Evolutionary conservation across 2,113 vertebrate species (phyloP), one percentile per base, ranked within the genome.

Genomic region (Tylochromis polylepis): DNA sequence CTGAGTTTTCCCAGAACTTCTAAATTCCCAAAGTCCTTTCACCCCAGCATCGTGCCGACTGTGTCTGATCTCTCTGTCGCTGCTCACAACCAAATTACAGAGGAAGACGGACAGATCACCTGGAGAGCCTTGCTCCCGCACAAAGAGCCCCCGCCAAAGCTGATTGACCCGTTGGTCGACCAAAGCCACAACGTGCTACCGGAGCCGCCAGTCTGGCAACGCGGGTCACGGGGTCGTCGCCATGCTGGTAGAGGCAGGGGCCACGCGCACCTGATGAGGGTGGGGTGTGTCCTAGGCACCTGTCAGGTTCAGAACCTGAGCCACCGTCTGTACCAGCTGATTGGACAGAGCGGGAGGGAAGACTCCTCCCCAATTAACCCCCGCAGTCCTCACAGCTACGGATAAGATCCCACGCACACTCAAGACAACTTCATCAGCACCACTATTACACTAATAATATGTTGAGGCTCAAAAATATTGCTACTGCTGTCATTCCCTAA

Each of bases 281-380:
- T 97, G 24, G 97, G 97, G 85, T 99, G 98, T 14, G 93, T 96
- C 22, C 95, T 99, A 41, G 97, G 97, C 36, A 99, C 98, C 22
- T 98, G 98, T 93, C 98, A 97, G 85, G 97, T 98, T 75, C 98
- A 98, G 90, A 98, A 98, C 93, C 97, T 99, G 60, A 97, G 97
- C 85, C 97, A 98, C 81, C 97, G 97, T 36, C 96, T 98, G 5
- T 97, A 97, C 96, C 98, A 98, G 92, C 96, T 99, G 24, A 91
- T 97, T 80, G 96, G 96, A 29, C 97, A 96, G 24, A 92, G 91
- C 0, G 96, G 97, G 11, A 96, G 95, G 3, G 96, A 95, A 36
- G 96, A 97, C 86, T 95, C 95, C 0, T 96, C 96, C 24, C 98
- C 98, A 18, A 89, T 98, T 31, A 97, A 97, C 92, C 97, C 97